Conservation (phyloP, 2,797 vertebrate genomes). For the Coccyzus lansbergi region DNA sequence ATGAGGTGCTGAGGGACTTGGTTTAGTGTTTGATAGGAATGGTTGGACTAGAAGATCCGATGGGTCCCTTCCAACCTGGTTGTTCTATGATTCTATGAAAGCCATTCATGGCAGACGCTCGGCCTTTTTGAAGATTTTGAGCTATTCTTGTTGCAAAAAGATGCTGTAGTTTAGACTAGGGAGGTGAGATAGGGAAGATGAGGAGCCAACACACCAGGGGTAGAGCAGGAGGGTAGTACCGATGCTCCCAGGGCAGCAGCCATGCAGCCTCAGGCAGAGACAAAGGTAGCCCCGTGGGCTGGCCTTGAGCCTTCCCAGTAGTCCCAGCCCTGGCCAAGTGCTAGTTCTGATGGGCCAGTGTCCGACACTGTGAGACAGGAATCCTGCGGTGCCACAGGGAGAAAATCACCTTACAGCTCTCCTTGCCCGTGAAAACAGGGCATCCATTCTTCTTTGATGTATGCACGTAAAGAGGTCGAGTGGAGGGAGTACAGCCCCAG, state of each 20-base stretch:
- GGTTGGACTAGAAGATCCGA: too few species aligned
- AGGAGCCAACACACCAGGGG: not conserved
- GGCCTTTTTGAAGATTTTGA: not conserved
- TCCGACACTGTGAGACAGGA: not conserved
- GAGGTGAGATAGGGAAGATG: not conserved
- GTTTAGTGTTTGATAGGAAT: too few species aligned
- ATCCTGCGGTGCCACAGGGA: not conserved
- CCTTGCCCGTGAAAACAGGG: not conserved
- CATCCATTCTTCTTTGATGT: rapidly evolving
- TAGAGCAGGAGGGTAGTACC: not conserved
- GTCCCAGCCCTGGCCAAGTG: rapidly evolving
- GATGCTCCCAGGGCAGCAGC: not conserved
- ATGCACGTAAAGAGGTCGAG: not conserved
- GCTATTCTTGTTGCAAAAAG: not conserved
- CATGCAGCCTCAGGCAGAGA: rapidly evolving
- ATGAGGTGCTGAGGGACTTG: too few species aligned
- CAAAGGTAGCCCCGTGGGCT: rapidly evolving
- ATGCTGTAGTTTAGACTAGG: not conserved
- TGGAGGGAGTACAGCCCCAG: not conserved
- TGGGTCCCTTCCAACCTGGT: too few species aligned
- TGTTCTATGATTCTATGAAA: too few species aligned
- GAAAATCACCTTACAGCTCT: not conserved
- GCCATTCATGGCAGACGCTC: not conserved
- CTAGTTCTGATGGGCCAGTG: not conserved
- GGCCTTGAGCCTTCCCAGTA: not conserved